These are phyloP conservation scores for Eulemur coronatus DNA, from an alignment of 2,797 vertebrate species.

Conservation along the genomic window DNA sequence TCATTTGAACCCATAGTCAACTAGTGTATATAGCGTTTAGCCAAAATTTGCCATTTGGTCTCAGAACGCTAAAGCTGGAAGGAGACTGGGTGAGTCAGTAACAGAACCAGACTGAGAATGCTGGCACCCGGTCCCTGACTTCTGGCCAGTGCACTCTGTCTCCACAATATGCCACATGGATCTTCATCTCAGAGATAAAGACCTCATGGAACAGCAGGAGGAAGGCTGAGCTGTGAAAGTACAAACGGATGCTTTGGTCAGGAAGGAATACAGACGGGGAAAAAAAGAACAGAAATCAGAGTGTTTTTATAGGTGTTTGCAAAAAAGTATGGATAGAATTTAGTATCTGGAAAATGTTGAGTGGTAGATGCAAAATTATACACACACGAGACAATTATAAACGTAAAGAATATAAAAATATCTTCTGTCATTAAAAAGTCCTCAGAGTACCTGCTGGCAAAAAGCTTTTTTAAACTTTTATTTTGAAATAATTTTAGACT, in stretches of 20 bases:
- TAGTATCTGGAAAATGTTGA: background rate
- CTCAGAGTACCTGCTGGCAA: background rate
- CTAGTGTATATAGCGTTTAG: background rate
- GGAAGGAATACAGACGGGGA: background rate
- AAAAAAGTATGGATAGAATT: background rate
- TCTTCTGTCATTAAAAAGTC: background rate
- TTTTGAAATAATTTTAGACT: slow-evolving; percentile 37
- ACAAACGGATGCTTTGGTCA: background rate
- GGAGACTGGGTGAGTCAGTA: background rate
- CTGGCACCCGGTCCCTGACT: background rate
- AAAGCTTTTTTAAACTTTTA: background rate
- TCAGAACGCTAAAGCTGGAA: background rate
- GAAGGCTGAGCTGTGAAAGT: background rate
- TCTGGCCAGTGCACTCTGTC: background rate
- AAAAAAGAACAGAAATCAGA: background rate
- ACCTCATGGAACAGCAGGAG: background rate
- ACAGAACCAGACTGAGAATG: background rate
- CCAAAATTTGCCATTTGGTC: background rate
- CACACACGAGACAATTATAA: background rate
- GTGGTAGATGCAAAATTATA: background rate
- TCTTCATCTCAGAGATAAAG: background rate
- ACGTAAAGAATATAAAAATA: slow-evolving; percentile 14
- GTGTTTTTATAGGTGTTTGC: background rate
- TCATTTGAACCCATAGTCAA: background rate
- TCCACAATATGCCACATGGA: background rate